phyloP scores from a whole-genome alignment of 2,113 vertebrate genomes.

The Gymnarchus niloticus region DNA sequence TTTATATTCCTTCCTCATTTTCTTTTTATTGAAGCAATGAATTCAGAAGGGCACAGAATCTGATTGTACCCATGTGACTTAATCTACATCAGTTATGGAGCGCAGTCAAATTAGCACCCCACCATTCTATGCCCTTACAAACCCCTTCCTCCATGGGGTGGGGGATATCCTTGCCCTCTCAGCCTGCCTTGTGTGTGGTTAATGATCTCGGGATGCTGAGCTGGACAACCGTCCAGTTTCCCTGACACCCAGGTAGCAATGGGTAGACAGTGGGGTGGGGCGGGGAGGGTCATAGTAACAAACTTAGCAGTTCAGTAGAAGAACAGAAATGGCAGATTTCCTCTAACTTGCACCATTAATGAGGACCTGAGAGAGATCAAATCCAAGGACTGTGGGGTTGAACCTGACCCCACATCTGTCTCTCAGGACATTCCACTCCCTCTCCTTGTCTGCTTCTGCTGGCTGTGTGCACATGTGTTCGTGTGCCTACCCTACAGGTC shows the following conservation, averaged over 20 bases:
- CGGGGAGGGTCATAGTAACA: background rate
- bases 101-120: background rate
- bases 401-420: background rate
- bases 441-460: background rate
- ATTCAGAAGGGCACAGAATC: background rate
- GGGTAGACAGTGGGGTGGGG: background rate
- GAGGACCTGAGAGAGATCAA: background rate
- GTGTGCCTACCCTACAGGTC: background rate
- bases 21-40: too few species aligned
- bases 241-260: background rate
- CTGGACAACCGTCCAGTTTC: background rate
- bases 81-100: background rate
- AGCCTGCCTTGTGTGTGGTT: background rate
- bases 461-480: background rate
- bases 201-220: background rate
- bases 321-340: background rate
- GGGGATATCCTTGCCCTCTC: background rate
- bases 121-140: background rate
- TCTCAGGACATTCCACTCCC: background rate
- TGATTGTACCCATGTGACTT: background rate
- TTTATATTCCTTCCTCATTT: too few species aligned
- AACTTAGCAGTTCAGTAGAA: background rate
- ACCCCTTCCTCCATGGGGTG: background rate
- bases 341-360: background rate
- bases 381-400: background rate